These are phyloP conservation scores for Mus minutoides DNA, from an alignment of 2,797 vertebrate genomes.

Conservation along the genomic window DNA sequence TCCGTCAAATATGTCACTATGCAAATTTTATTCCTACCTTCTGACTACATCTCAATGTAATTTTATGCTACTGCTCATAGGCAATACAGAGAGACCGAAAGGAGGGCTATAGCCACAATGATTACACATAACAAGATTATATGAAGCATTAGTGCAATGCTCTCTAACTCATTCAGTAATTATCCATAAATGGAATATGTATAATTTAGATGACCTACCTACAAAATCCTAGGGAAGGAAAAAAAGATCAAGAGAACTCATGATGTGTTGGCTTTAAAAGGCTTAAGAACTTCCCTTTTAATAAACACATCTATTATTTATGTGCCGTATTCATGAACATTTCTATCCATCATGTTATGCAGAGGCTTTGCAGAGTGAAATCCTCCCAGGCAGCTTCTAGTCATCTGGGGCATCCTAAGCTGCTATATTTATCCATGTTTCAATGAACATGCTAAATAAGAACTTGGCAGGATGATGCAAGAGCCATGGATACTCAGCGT, in stretches of 20 bases:
- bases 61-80: slow-evolving; percentile 23
- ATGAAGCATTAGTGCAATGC: slow-evolving; percentile 31
- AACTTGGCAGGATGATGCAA: slow-evolving; percentile 69
- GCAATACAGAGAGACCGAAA: neutral
- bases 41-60: neutral
- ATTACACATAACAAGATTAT: neutral
- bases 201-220: slow-evolving; percentile 66
- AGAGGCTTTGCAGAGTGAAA: slow-evolving; percentile 73
- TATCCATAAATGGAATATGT: slow-evolving; percentile 49
- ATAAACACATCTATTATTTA: slow-evolving; percentile 69
- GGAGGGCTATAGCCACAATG: neutral
- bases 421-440: slow-evolving; percentile 76
- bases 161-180: slow-evolving; percentile 54
- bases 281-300: slow-evolving; percentile 54
- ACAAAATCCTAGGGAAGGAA: slow-evolving; percentile 23
- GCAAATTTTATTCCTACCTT: slow-evolving; percentile 33
- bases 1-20: neutral
- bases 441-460: slow-evolving; percentile 68
- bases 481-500: slow-evolving; percentile 66
- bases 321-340: slow-evolving; percentile 72
- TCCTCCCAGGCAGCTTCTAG: slow-evolving; percentile 72
- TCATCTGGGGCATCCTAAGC: slow-evolving; percentile 73
- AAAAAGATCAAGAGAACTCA: neutral
- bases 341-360: slow-evolving; percentile 71
- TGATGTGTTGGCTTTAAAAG: slow-evolving; percentile 38